Evolutionary conservation across 2,113 vertebrate species (phyloP), one percentile per base, ranked within the genome.

Genomic region (Nestor notabilis): DNA sequence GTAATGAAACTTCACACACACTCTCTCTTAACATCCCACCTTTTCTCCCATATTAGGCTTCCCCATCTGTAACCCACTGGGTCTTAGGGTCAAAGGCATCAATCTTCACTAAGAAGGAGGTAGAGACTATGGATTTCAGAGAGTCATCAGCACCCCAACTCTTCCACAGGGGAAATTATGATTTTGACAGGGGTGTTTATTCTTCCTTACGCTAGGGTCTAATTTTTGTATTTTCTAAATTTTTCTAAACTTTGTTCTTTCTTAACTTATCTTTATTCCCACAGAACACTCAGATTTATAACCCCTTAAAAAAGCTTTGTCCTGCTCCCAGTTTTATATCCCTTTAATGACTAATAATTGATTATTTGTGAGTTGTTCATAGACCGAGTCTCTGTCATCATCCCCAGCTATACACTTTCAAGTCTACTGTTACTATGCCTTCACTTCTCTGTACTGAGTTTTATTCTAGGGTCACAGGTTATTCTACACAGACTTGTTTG

Each of bases 61-160:
- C 20, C 7, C 2, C 7, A 49, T 72, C 43, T 1, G 0, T 47
- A 27, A 3, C 11, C 1, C 9, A 60, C n/a, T 53, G 6, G 2
- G 12, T 37, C 29, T 82, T 56, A 68, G 10, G 8, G 20, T 82
- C 39, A 70, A 82, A 72, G 14, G 7, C 25, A 69, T 33, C 21
- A 37, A 10, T 41, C 25, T 78, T 60, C 15, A 33, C 2, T 41
- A 23, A 60, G 49, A 39, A 35, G 16, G 9, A 58, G 8, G 2
- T 17, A 11, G 18, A 8, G 9, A 74, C 5, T 43, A 10, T 21
- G 10, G 25, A 27, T 64, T 69, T 63, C 27, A 81, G 82, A 58
- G 3, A 2, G 6, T 17, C 20, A 29, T 41, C 16, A 44, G 31
- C 5, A 55, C 4, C 2, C 17, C 28, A 66, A 2, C 4, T 37